Base-by-base conservation (phyloP, 2,797 vertebrate species). In the Notolepis coatsorum region DNA sequence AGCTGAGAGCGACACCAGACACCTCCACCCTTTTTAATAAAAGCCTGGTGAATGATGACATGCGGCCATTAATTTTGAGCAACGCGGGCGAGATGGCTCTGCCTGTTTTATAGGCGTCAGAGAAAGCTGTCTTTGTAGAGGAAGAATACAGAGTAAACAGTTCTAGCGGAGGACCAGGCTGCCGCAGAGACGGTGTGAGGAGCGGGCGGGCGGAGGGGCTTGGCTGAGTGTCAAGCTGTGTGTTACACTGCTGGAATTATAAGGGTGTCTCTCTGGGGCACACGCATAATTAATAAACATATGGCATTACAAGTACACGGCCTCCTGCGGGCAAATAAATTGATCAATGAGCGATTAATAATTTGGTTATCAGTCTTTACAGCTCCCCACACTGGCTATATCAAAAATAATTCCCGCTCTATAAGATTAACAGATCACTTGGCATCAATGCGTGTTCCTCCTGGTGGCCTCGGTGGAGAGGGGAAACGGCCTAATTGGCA, bases 401-500 rank as follows among this genome's bases (percentile, higher is more conserved):
- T 80, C 71, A 65, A 35, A 67, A 83, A 62, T 51, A 53, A 66
- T 61, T 59, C n/a, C 9, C 10, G 12, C 25, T 38, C 25, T n/a
- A n/a, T n/a, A 20, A 33, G 33, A 55, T 72, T 68, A 77, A 77
- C 74, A 75, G 65, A 76, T 73, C 76, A 73, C 63, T 65, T 61
- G 49, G 61, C 68, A 50, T 61, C 31, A 46, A 69, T 54, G 58
- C 64, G 61, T 69, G 74, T 61, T 75, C 50, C 64, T 57, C 61
- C 46, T 51, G 60, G 80, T 83, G 79, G 79, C 75, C 80, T 84
- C 88, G 72, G 79, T 20, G 76, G 49, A 84, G 74, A 65, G 42
- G 71, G 57, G 65, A 67, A 62, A 61, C 54, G 7, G 60, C 37
- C 68, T 52, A 17, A 82, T 65, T 79, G 74, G 58, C 43, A 73